A percentile compares a stretch with the other conserved stretches of the same genome.
phyloP scores from a whole-genome alignment of 2,888 invertebrate genomes.

The Clepsis dumicolana region DNA sequence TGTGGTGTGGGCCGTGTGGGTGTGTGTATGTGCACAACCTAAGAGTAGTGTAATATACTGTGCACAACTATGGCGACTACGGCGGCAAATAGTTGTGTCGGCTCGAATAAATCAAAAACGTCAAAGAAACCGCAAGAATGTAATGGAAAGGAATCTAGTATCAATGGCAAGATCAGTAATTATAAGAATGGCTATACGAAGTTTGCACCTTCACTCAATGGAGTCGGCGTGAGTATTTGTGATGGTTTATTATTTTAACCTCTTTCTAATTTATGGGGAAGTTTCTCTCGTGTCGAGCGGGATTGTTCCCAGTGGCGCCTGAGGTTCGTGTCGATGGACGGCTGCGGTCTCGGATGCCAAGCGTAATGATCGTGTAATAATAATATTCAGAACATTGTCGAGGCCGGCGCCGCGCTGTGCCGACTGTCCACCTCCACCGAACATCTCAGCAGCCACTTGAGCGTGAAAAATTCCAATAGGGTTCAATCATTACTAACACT shows the following conservation, averaged over 20 bases:
- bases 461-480: slow-evolving; percentile 27
- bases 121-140: slow-evolving; percentile 55
- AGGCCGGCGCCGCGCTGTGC: background rate
- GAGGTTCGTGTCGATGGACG: background rate
- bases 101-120: slow-evolving; percentile 49
- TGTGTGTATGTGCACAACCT: background rate
- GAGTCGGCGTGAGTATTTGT: slow-evolving; percentile 67
- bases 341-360: background rate
- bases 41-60: background rate
- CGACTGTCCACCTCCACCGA: background rate
- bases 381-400: background rate
- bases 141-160: slow-evolving; percentile 56
- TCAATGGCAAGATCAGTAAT: slow-evolving; percentile 64
- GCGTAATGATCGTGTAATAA: background rate
- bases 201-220: slow-evolving; percentile 58
- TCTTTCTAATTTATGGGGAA: slow-evolving; percentile 32
- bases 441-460: slow-evolving; percentile 5
- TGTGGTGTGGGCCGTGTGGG: no score
- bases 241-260: slow-evolving; percentile 55
- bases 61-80: slow-evolving; percentile 69
- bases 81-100: slow-evolving; percentile 55
- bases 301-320: background rate
- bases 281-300: slow-evolving; percentile 22
- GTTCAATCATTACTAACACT: background rate
- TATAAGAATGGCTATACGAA: slow-evolving; percentile 69